A percentile compares a stretch with the other conserved stretches of the same genome.
Evolutionary conservation across 1,140 invertebrate genomes (phyloP).

Genomic region (Hyles vespertilio): DNA sequence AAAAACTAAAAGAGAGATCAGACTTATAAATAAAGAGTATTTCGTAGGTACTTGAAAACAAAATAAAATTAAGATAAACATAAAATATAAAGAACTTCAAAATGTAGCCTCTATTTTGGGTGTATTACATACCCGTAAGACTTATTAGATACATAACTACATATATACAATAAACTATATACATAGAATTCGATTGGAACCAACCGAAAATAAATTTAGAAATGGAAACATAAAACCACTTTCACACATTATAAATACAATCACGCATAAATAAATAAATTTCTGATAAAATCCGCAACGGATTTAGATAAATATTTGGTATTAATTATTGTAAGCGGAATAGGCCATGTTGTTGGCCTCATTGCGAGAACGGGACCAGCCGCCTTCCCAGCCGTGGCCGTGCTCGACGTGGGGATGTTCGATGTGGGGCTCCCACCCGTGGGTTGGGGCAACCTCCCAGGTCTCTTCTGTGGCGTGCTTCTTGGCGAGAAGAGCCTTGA

Average conservation of each 20-base stretch:
- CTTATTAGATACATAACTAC: background rate
- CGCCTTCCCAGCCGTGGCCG: slow-evolving; percentile 70
- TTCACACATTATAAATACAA: slow-evolving; percentile 4
- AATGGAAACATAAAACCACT: slow-evolving; percentile 9
- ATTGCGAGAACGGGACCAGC: slow-evolving; percentile 76
- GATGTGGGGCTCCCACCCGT: slow-evolving; percentile 80
- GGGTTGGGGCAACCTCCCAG: slow-evolving; percentile 75
- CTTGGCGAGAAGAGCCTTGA: slow-evolving; percentile 78
- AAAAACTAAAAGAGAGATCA: slow-evolving; percentile 16
- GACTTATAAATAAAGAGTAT: slow-evolving; percentile 13
- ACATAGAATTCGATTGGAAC: slow-evolving; percentile 21
- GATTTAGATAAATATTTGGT: slow-evolving; percentile 18
- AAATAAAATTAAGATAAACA: slow-evolving; percentile 2
- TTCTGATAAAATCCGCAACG: no score
- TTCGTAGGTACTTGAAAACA: slow-evolving; percentile 6
- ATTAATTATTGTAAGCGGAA: slow-evolving; percentile 74
- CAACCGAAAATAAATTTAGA: slow-evolving; percentile 43
- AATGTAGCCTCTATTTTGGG: slow-evolving; percentile 7
- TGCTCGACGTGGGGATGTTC: slow-evolving; percentile 66
- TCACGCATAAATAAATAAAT: slow-evolving; percentile 5
- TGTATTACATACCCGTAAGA: background rate
- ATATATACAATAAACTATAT: slow-evolving; percentile 3
- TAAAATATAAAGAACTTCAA: slow-evolving; percentile 4
- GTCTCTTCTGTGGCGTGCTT: slow-evolving; percentile 82
- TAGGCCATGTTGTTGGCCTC: slow-evolving; percentile 80